Base-by-base conservation (phyloP, 2,113 vertebrate genomes). In the Eira barbara region DNA sequence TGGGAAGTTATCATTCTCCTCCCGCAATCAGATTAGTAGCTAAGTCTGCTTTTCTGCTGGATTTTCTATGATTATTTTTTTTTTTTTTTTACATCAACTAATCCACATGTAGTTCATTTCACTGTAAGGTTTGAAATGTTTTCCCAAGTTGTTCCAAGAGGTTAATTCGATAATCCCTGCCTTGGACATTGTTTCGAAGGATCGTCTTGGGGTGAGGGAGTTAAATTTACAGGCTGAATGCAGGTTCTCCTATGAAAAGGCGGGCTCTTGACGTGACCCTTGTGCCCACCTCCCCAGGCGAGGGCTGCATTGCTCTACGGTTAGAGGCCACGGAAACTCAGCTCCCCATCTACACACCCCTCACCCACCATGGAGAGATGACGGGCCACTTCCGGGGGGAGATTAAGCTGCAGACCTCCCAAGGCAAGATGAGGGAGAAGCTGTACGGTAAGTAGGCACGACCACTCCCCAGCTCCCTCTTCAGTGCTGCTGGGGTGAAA, bases 331-430 rank as follows among this genome's bases (percentile, higher is more conserved):
- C 97, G 39, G 98, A 99, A 97, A 99, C 98, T 84, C 99, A 63
- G 98, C 99, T 98, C 69, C 98, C 98, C 63, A 99, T 99, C 96
- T 97, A 99, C 11, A 99, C 99, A 9, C 98, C 99, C 0, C 98
- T 99, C 95, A 99, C 99, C 39, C 99, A 99, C 97, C 99, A 99
- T 0, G 99, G 99, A 39, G 99, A 99, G 98, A 99, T 98, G 97
- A 99, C 99, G 0, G 99, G 99, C 7, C 97, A 98, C 39, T 99
- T 99, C 98, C 99, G 97, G 13, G 99, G 99, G 1, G 99, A 99
- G 97, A 99, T 99, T 95, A 99, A 99, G 96, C 97, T 99, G 78
- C 99, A 98, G 84, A 99, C 99, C 5, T 99, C 99, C 2, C 99
- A 99, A 96, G 99, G 99, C 76, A 99, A 99, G 94, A 99, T 99